Evolutionary conservation across 2,113 vertebrate genomes (phyloP).

Genomic region (Percina caprodes): DNA sequence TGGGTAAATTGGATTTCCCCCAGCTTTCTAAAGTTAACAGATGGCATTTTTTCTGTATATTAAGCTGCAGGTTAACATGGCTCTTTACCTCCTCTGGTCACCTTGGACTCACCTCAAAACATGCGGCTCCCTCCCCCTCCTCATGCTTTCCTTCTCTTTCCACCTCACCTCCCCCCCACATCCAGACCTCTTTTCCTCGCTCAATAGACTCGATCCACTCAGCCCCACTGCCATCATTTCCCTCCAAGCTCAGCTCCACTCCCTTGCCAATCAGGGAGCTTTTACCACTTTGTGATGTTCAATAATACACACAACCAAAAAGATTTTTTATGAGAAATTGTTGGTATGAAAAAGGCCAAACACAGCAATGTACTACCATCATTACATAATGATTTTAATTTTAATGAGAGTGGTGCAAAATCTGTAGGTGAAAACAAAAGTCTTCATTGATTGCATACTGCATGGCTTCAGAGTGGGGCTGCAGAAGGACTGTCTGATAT

Average conservation of each 20-base stretch:
- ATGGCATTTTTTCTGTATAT: conserved; percentile 52
- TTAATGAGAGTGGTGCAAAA: conserved; percentile 36
- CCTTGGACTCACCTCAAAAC: conserved; percentile 82
- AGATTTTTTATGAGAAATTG: conserved; percentile 14
- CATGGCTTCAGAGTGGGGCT: conserved; percentile 51
- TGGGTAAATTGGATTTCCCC: too few relatives aligned
- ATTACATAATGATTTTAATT: conserved; percentile 44
- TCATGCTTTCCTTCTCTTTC: conserved; percentile 46
- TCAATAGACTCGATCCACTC: conserved; percentile 55
- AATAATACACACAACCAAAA: not conserved
- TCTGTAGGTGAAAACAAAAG: conserved; percentile 47
- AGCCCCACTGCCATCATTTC: conserved; percentile 50
- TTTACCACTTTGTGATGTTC: conserved; percentile 8
- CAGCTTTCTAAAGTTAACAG: conserved; percentile 22
- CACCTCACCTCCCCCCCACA: conserved; percentile 44
- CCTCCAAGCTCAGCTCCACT: conserved; percentile 28
- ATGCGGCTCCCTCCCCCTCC: conserved; percentile 63
- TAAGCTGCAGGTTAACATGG: conserved; percentile 73
- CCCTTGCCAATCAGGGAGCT: conserved; percentile 13
- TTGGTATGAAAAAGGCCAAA: conserved; percentile 20
- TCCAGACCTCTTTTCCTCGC: conserved; percentile 61
- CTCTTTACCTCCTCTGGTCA: conserved; percentile 72
- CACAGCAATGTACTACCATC: conserved; percentile 14
- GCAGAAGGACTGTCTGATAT: conserved; percentile 48
- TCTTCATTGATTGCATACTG: conserved; percentile 47